A percentile compares a stretch with the other conserved stretches of the same genome.
Conservation (phyloP, 2,113 vertebrate species). For the Rhinopomastus cyanomelas region DNA sequence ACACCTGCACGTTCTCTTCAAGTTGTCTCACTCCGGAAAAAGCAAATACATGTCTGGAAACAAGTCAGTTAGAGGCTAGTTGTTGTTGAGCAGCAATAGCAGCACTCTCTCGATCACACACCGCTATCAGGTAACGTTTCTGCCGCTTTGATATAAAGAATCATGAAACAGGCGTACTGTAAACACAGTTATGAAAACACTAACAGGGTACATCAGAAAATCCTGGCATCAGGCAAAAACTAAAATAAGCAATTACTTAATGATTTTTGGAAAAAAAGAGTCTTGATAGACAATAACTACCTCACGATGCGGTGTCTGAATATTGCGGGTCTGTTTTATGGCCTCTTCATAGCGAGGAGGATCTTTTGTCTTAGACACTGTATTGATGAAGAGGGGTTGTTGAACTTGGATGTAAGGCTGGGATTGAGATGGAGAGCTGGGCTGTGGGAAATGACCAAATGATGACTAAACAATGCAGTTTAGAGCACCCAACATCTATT, state of each 20-base stretch:
- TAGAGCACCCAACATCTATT: neutral
- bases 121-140: neutral
- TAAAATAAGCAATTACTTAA: neutral
- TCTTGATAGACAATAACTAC: conserved; percentile 61
- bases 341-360: conserved; percentile 96
- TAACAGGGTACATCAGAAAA: neutral
- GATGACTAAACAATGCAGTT: neutral
- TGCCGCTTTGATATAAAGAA: neutral
- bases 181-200: neutral
- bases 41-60: too few species aligned
- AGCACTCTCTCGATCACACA: neutral
- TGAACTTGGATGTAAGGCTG: conserved; percentile 76
- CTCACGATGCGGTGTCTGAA: conserved; percentile 80
- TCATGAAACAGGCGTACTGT: neutral
- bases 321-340: conserved; percentile 89
- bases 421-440: conserved; percentile 76
- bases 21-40: neutral
- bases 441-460: conserved; percentile 57
- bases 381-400: conserved; percentile 76
- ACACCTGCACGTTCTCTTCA: neutral
- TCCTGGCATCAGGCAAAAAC: neutral
- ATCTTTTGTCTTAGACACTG: conserved; percentile 84
- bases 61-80: neutral
- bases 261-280: neutral
- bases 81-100: neutral